phyloP scores from a whole-genome alignment of 1,140 invertebrate genomes.

The Brachionus rotundiformis region DNA sequence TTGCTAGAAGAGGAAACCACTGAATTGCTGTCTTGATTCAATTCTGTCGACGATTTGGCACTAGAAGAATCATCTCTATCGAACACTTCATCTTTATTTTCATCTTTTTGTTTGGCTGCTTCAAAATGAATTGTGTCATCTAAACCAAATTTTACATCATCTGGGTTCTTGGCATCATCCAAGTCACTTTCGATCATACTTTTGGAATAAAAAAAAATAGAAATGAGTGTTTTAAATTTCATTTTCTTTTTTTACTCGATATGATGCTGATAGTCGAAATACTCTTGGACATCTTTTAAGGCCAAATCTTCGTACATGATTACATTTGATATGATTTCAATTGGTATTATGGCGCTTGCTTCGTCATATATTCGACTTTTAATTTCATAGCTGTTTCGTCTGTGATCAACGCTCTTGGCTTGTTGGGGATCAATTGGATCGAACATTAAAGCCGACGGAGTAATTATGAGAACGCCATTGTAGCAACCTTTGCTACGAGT shows the following conservation, averaged over 20 bases:
- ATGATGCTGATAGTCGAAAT: slow-evolving; percentile 49
- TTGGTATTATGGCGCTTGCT: slow-evolving; percentile 44
- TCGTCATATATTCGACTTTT: slow-evolving; percentile 38
- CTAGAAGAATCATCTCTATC: neutral
- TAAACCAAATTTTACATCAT: slow-evolving; percentile 28
- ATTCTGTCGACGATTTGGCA: neutral
- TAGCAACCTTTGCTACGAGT: slow-evolving; percentile 59
- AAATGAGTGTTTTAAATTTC: too few species aligned
- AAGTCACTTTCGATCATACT: neutral
- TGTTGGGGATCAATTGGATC: slow-evolving; percentile 55
- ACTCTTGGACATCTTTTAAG: slow-evolving; percentile 50
- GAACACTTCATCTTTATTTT: slow-evolving; percentile 33
- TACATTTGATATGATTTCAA: slow-evolving; percentile 51
- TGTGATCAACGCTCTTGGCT: neutral
- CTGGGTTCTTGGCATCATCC: neutral
- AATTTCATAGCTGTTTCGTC: neutral
- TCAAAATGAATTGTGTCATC: slow-evolving; percentile 20
- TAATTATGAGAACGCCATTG: slow-evolving; percentile 87
- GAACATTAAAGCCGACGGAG: slow-evolving; percentile 98
- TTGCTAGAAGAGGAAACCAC: neutral
- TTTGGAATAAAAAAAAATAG: neutral
- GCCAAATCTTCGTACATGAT: slow-evolving; percentile 51
- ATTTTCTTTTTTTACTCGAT: too few species aligned
- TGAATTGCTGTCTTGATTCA: slow-evolving; percentile 21
- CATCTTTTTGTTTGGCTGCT: slow-evolving; percentile 8